Percentiles rank a stretch among this genome's conserved stretches.
These are phyloP conservation scores for Brachyhypopomus gauderio DNA, from an alignment of 2,113 vertebrate genomes.

Conservation along the genomic window DNA sequence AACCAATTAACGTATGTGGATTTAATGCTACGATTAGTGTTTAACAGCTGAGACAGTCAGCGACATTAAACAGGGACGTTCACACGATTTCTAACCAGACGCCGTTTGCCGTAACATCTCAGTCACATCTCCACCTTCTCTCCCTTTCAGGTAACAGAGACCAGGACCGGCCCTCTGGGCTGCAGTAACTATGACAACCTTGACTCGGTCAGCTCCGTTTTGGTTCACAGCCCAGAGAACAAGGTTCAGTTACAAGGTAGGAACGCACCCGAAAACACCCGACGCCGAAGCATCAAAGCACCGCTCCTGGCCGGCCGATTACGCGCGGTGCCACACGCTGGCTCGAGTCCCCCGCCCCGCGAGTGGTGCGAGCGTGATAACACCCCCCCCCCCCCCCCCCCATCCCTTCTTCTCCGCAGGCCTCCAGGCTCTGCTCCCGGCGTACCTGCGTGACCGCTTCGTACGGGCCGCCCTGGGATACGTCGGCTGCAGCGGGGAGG, in stretches of 20 bases:
- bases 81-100: not conserved
- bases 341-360: constrained; percentile 34
- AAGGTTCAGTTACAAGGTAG: constrained; percentile 92
- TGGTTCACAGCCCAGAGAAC: constrained; percentile 98
- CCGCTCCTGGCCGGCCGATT: constrained; percentile 3
- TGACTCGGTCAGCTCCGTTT: constrained; percentile 95
- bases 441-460: constrained; percentile 84
- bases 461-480: constrained; percentile 91
- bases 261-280: constrained; percentile 1
- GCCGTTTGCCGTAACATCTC: not conserved
- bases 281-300: constrained; percentile 17
- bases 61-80: too few relatives aligned
- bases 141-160: constrained; percentile 88
- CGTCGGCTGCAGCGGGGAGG: constrained; percentile 90
- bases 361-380: too few relatives aligned
- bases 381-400: too few relatives aligned
- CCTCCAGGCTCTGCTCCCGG: constrained; percentile 89
- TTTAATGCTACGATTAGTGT: too few relatives aligned
- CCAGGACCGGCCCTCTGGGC: constrained; percentile 92
- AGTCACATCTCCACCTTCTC: not conserved
- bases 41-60: too few relatives aligned
- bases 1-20: not conserved
- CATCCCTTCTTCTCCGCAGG: constrained; percentile 68
- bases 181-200: constrained; percentile 99
- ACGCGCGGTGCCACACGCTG: constrained; percentile 4